Evolutionary conservation across 2,888 invertebrate genomes (phyloP), one percentile per base, ranked within the genome.

Genomic region (Caenorhabditis plicata): DNA sequence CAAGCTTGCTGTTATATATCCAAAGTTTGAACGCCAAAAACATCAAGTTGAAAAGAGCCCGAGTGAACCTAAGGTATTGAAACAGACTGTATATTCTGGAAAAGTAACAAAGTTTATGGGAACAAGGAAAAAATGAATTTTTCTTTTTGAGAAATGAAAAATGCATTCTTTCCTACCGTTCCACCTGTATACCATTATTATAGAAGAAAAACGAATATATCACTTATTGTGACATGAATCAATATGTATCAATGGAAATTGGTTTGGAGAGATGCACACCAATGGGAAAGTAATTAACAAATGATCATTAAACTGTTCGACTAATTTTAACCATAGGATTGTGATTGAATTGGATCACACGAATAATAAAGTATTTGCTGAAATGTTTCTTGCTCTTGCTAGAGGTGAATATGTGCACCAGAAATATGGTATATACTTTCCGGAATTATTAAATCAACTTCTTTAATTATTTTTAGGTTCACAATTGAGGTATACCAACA

Each of bases 211-310:
- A 51, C 4, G 42, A 40, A n/a, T 51, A 47, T 50, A 43, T 51
- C 25, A 46, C 38, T 31, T 61, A 61, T 31, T 61, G 61, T 44
- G 51, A 61, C 23, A 40, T 61, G 61, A 54, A 51, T 35, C 61
- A 61, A 33, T 36, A 51, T 39, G 61, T 55, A 26, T 61, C 50
- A 25, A 46, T 61, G 27, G 61, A 61, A 25, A 43, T 61, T 33
- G 61, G 61, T 7, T 61, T 29, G 35, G 61, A 61, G 22, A 54
- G 47, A 1, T 54, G 61, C 22, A 54, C 55, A 1, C 61, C 61
- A 23, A 42, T 61, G 11, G 51, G 54, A 13, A 36, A 43, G 50
- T 50, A 8, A 13, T 22, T n/a, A 19, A 20, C 20, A 13, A 22
- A 26, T 7, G n/a, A 26, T 11, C n/a, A n/a, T n/a, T 27, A 29